Base-by-base conservation (phyloP, 2,888 invertebrate species). In the Incurvaria masculella region DNA sequence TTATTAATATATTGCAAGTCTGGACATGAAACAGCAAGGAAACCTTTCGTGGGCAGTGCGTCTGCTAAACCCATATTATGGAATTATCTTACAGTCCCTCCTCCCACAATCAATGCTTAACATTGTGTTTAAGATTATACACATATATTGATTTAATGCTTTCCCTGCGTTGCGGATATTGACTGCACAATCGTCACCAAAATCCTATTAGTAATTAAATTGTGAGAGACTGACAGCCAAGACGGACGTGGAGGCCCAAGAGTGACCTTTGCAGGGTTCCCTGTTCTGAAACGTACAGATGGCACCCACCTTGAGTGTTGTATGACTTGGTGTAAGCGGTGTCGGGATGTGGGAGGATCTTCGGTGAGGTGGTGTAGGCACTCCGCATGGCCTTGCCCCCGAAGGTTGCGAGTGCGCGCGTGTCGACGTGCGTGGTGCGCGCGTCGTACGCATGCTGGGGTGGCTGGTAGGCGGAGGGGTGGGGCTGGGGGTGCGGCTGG, bases 401-500 rank as follows among this genome's bases (percentile, higher is more conserved):
- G 51, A 66, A 73, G 33, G 62, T 61, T 49, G 62, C 61, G 23
- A 53, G 48, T 62, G 63, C 44, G 61, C 58, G 16, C 44, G 61
- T 58, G 17, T 63, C 61, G 4, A 65, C 51, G 45, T 62, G 64
- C 21, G 63, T 50, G 16, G 49, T 45, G 33, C 57, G 60, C 50
- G 63, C 64, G 45, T 71, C 71, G 53, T 64, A 75, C 20, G 62
- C 57, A 47, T 46, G 51, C 42, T 39, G 57, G 46, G 59, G 64
- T 41, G 66, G 59, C 41, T 68, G 59, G 53, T 69, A 69, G 47
- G 68, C 53, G 20, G 70, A 60, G 53, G 72, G 52, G 60, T 72
- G 65, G 23, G 72, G 73, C 49, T 66, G 60, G 53, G 72, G 52
- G 60, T 72, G 65, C 26, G 72, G 73, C 49, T 66, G 66, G 45